Evolutionary conservation across 1,140 invertebrate genomes (phyloP), one percentile per base, ranked within the genome.

Genomic region (Aphaenogaster ashmeadi): DNA sequence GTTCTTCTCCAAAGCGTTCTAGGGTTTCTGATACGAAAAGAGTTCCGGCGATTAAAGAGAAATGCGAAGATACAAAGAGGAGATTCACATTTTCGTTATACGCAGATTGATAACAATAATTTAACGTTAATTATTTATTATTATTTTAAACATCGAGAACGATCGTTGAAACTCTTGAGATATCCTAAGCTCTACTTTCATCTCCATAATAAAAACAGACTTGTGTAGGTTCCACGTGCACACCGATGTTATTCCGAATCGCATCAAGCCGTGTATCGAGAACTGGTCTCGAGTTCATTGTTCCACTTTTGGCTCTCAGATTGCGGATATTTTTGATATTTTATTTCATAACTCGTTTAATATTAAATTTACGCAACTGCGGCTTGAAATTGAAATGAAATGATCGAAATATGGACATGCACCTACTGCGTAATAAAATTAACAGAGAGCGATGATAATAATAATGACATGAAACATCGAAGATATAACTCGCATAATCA

Each of bases 281-380:
- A 75, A 75, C 56, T 47, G 56, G 52, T 47, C 44, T 27, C 41
- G 33, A 75, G 7, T 84, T 75, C 67, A 8, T 84, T 84, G 44
- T 74, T 50, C 44, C 38, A 54, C 62, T 84, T 47, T 56, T 58
- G n/a, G 8, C 52, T n/a, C 9, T 33, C 13, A 18, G 8, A 41
- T 54, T 44, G 44, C 13, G 27, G 33, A 56, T 38, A 41, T 54
- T 41, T 54, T 44, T 36, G 11, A 54, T 11, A 56, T 83, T 83
- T 71, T 44, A 56, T 56, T 72, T 83, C 27, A 41, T 72, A 54
- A 33, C 38, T 71, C 5, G 38, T 41, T 83, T 44, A 58, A 56
- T n/a, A 71, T 11, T 15, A 15, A 3, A 27, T 71, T 81, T 33
- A 56, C 13, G 47, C n/a, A 56, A 56, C 7, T 3, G 67, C 41